Conservation (phyloP, 2,888 invertebrate genomes). For the Sisyra nigra region DNA sequence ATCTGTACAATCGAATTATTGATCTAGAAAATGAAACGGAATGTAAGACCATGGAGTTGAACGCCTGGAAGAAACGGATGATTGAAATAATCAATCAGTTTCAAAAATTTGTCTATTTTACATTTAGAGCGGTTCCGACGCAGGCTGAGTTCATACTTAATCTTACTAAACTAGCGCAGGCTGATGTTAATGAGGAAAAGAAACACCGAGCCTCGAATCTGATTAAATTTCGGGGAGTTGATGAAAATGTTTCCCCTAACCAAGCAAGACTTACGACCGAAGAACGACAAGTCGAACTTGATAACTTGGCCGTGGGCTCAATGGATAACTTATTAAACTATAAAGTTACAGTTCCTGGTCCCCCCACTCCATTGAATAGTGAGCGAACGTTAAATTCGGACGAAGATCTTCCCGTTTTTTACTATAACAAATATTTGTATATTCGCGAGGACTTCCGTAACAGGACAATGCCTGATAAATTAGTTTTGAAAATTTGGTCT, state of each 20-base stretch:
- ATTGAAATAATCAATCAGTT: conserved; percentile 26
- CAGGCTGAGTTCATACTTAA: conserved; percentile 31
- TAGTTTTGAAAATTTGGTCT: no score
- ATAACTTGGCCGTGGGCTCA: background rate
- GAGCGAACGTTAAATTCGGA: conserved; percentile 8
- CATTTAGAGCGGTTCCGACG: conserved; percentile 27
- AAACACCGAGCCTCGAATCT: conserved; percentile 3
- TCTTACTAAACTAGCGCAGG: conserved; percentile 23
- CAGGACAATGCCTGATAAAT: conserved; percentile 12
- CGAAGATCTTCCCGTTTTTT: conserved; percentile 18
- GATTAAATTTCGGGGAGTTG: conserved; percentile 8
- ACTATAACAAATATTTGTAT: conserved; percentile 21
- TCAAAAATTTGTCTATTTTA: conserved; percentile 32
- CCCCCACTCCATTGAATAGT: background rate
- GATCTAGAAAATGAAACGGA: conserved; percentile 14
- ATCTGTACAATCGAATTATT: conserved; percentile 15
- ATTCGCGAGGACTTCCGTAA: conserved; percentile 25
- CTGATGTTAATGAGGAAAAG: conserved; percentile 19
- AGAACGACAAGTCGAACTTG: background rate
- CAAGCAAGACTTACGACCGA: background rate
- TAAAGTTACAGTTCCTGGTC: conserved; percentile 1
- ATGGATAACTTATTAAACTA: background rate
- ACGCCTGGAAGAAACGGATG: conserved; percentile 23
- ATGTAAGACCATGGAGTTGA: conserved; percentile 8
- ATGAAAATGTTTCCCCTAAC: conserved; percentile 10